Conservation (phyloP, 2,797 vertebrate genomes). For the Rachycentron canadum region DNA sequence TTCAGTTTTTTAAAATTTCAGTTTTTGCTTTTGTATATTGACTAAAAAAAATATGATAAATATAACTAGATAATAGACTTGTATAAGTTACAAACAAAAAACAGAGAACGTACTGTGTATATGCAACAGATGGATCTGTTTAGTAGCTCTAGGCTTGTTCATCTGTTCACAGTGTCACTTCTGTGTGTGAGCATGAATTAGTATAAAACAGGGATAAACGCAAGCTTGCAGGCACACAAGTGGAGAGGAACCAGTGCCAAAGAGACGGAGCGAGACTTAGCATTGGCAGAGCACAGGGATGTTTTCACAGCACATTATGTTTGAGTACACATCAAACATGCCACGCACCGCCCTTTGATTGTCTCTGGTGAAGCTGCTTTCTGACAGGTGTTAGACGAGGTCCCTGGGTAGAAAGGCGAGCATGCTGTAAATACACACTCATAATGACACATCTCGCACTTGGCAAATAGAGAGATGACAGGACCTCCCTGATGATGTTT, state of each 20-base stretch:
- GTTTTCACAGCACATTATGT: constrained; percentile 90
- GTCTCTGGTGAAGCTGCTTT: constrained; percentile 89
- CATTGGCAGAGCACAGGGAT: constrained; percentile 83
- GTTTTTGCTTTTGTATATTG: neutral
- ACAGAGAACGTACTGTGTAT: constrained; percentile 8
- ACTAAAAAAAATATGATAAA: neutral
- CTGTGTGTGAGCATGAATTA: constrained; percentile 36
- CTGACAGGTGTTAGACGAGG: constrained; percentile 89
- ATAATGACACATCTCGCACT: constrained; percentile 65
- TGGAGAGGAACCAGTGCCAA: constrained; percentile 52
- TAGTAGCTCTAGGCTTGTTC: constrained; percentile 57
- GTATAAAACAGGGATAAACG: constrained; percentile 59
- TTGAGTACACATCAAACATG: constrained; percentile 92
- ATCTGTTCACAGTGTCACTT: constrained; percentile 47
- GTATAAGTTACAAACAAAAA: constrained; percentile 47
- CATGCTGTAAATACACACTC: constrained; percentile 62
- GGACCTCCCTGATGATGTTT: constrained; percentile 81
- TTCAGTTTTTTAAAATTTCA: neutral
- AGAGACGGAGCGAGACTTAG: constrained; percentile 63
- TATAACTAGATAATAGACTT: constrained; percentile 8
- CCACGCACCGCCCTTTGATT: constrained; percentile 89
- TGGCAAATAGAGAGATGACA: constrained; percentile 85
- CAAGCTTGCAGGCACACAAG: constrained; percentile 51
- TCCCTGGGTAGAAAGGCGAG: constrained; percentile 61
- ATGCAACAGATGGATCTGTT: constrained; percentile 66